Evolutionary conservation across 2,797 vertebrate species (phyloP), one percentile per base, ranked within the genome.

Genomic region (Amazonetta brasiliensis): DNA sequence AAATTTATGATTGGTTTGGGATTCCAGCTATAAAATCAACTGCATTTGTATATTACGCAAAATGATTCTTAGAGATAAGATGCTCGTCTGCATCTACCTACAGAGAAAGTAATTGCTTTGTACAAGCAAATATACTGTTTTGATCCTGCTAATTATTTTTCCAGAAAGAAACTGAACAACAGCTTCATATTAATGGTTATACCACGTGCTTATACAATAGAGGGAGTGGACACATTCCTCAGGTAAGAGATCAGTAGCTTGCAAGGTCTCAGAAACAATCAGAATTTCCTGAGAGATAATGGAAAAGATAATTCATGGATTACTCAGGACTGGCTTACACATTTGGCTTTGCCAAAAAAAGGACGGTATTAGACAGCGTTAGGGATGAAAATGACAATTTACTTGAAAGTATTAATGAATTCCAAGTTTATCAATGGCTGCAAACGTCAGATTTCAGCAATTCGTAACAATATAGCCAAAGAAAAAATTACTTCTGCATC

Each of bases 251-350:
- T 97, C 95, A 97, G 92, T 87, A 76, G 54, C 2, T 93, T 7
- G 0, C 72, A 90, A 64, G 66, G 73, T 94, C 97, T 97, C 96
- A 95, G 50, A 93, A 97, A 97, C 92, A 88, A 91, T 92, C 90
- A 97, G 37, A 89, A 94, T 91, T 98, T 98, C 97, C 97, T 98
- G 96, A 98, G 59, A 97, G 93, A 78, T 67, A 41, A 96, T 89
- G 96, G 96, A 97, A 97, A 97, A 94, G 92, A 91, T 94, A 96
- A 85, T 84, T 94, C 26, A 39, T 33, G 71, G 33, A 46, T 96
- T 97, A 96, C 78, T 95, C 97, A 89, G 83, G 88, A 84, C 15
- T 93, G 75, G 86, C 89, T 97, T 31, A 59, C n/a, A 95, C 46
- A 92, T 85, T 87, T 92, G 54, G 52, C 83, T 85, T 87, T 85